phyloP scores from a whole-genome alignment of 64 coral and sea anemone species.

The Montipora sp. region DNA sequence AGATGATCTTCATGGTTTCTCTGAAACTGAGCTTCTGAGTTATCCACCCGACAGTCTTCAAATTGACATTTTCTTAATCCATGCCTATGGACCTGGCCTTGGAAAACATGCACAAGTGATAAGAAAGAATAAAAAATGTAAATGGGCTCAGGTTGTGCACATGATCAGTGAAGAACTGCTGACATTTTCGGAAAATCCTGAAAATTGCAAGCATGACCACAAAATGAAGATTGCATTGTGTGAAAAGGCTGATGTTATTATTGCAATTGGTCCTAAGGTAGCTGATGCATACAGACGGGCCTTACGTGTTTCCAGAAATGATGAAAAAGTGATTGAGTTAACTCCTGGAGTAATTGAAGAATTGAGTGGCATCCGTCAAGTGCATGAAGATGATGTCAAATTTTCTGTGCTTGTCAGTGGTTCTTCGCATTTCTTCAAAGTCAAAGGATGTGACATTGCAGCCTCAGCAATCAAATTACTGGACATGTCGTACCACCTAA shows the following conservation, averaged over 20 bases:
- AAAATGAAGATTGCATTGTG: neutral
- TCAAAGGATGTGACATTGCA: slow-evolving; percentile 41
- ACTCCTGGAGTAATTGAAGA: slow-evolving; percentile 32
- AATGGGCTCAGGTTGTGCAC: slow-evolving; percentile 31
- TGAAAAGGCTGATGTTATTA: slow-evolving; percentile 19
- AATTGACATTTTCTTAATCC: slow-evolving; percentile 33
- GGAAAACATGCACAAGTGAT: slow-evolving; percentile 19
- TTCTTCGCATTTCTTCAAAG: neutral
- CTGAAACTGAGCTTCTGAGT: neutral
- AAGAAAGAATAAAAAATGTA: slow-evolving; percentile 20
- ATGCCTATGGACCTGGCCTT: neutral
- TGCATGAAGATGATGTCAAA: neutral
- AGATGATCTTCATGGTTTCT: neutral
- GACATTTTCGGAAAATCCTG: neutral
- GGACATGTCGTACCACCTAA: slow-evolving; percentile 4
- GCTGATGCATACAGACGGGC: neutral
- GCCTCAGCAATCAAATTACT: slow-evolving; percentile 13
- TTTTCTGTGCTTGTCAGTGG: slow-evolving; percentile 15
- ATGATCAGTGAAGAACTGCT: neutral
- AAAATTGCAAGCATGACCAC: neutral
- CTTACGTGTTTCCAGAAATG: neutral
- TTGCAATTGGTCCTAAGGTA: slow-evolving; percentile 21
- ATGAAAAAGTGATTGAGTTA: neutral
- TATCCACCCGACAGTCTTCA: slow-evolving; percentile 27
- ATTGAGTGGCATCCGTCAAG: neutral